phyloP scores from a whole-genome alignment of 2,797 vertebrate genomes.

The Lemur catta region DNA sequence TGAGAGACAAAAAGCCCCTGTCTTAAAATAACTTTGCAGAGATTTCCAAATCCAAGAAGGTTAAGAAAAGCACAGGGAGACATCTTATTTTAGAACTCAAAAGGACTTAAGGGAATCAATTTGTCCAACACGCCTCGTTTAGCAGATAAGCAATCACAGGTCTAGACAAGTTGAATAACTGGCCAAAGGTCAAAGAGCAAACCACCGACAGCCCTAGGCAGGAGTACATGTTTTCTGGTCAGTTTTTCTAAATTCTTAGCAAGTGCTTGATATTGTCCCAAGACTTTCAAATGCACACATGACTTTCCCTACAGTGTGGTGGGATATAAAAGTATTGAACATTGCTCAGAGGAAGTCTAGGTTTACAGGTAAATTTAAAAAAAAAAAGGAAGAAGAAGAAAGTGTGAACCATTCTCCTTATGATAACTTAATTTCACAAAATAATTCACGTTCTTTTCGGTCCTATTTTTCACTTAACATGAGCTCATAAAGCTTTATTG shows the following conservation, averaged over 20 bases:
- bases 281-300: not conserved
- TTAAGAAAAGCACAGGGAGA: conserved; percentile 24
- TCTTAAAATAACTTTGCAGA: conserved; percentile 52
- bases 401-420: not conserved
- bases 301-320: not conserved
- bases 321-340: not conserved
- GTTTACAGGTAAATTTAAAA: not conserved
- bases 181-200: conserved; percentile 20
- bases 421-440: not conserved
- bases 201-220: not conserved
- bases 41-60: not conserved
- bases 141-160: conserved; percentile 14
- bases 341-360: not conserved
- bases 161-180: not conserved
- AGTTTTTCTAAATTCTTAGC: not conserved
- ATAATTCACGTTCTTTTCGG: not conserved
- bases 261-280: not conserved
- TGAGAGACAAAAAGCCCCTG: not conserved
- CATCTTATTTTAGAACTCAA: conserved; percentile 43
- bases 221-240: not conserved
- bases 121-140: conserved; percentile 20
- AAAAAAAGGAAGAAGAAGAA: not conserved
- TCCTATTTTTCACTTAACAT: not conserved
- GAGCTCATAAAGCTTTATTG: not conserved
- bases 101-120: conserved; percentile 19